Evolutionary conservation across 2,113 vertebrate genomes (phyloP).

Genomic region (Hydrochoerus hydrochaeris): DNA sequence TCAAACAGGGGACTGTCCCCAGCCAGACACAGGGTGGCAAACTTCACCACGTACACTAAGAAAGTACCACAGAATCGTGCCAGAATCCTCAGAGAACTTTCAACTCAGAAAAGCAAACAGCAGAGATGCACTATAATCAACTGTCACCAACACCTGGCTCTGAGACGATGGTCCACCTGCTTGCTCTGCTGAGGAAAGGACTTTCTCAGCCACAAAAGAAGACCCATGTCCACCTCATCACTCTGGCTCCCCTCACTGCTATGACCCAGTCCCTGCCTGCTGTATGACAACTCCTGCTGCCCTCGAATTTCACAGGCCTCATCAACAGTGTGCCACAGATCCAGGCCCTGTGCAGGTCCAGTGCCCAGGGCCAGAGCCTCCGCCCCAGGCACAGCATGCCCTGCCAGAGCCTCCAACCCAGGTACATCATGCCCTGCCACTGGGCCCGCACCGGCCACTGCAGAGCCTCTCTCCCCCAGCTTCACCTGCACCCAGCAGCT

Average conservation of each 20-base stretch:
- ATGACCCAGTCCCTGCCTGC: neutral
- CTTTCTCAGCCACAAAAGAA: neutral
- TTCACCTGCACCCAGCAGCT: neutral
- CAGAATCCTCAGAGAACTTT: neutral
- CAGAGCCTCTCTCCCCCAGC: neutral
- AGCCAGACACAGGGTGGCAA: neutral
- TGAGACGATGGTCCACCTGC: too few species aligned
- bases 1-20: neutral
- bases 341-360: neutral
- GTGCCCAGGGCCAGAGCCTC: neutral
- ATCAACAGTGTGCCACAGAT: neutral
- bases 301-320: neutral
- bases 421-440: too few species aligned
- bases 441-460: neutral
- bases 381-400: accelerated
- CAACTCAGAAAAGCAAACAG: neutral
- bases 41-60: neutral
- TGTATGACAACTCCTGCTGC: neutral
- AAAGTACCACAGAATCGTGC: neutral
- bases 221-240: accelerated
- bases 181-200: neutral
- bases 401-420: neutral
- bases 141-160: neutral
- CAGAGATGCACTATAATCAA: neutral
- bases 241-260: neutral